Evolutionary conservation across 2,888 invertebrate genomes (phyloP).

Genomic region (Drosophila gaucha): DNA sequence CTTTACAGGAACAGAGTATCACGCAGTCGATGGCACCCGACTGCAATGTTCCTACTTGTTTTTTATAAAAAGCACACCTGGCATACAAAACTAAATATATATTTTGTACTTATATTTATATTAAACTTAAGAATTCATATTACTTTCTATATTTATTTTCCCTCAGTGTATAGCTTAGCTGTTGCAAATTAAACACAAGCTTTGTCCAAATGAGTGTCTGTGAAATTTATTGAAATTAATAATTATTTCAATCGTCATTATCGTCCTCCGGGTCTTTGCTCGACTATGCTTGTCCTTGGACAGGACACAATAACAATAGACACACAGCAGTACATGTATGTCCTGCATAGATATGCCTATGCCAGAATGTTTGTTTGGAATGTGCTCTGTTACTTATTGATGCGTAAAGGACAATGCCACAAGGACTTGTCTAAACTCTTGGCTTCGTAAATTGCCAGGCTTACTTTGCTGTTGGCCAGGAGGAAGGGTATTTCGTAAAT

Average conservation of each 20-base stretch:
- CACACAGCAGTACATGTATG: not conserved
- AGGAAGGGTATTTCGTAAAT: conserved; percentile 39
- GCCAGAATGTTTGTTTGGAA: not conserved
- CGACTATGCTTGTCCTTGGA: not conserved
- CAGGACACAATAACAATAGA: conserved; percentile 1
- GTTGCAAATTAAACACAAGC: not conserved
- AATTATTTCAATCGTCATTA: conserved; percentile 44
- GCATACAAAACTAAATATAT: no score
- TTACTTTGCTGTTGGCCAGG: conserved; percentile 1
- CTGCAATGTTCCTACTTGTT: no score
- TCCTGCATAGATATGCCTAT: not conserved
- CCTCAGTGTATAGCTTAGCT: conserved; percentile 7
- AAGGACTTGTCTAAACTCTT: conserved; percentile 10
- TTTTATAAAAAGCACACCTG: no score
- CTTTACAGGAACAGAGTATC: no score
- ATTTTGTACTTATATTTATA: no score
- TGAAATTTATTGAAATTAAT: conserved; percentile 54
- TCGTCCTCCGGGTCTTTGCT: conserved; percentile 7
- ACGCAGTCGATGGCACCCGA: no score
- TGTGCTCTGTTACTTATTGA: conserved; percentile 12
- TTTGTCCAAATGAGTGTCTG: not conserved
- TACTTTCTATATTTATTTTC: not conserved
- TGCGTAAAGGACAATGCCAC: conserved; percentile 28
- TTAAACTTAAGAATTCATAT: no score
- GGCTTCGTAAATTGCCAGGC: conserved; percentile 15